Base-by-base conservation (phyloP, 2,113 vertebrate species). In the Hymenochirus boettgeri region DNA sequence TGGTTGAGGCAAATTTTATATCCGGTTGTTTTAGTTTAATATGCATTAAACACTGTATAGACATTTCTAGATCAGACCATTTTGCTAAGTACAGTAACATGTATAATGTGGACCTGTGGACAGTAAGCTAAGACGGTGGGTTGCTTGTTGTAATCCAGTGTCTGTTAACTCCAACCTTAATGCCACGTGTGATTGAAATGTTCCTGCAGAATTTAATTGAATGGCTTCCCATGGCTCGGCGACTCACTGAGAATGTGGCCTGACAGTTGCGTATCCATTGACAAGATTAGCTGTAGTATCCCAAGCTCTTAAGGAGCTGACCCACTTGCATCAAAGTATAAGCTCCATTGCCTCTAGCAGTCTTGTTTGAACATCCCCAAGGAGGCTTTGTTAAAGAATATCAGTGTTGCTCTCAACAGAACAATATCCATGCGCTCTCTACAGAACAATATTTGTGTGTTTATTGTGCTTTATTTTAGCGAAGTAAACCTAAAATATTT, bases 261-360 rank as follows among this genome's bases (percentile, higher is more conserved):
- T 69, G 65, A 69, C 57, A 60, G 59, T 45, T 60, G 15, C 7
- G 47, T 39, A 69, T 69, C 56, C 33, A 46, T 27, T 23, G 52
- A 42, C 65, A 69, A 48, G 52, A 53, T 60, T 69, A 60, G 33
- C 47, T 37, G 65, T 45, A 53, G 33, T 60, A 60, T 52, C 13
- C 46, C 46, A 24, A n/a, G 33, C 33, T 42, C 46, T 59, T 37
- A 22, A 52, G 17, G 18, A 45, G 33, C 31, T 69, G 65, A 69
- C 65, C 65, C 65, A 69, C 56, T 69, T 69, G 65, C 65, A 60
- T 60, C 57, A 69, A 69, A 69, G 65, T 25, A 53, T 57, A 60
- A 60, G 56, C 55, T 52, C 45, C 19, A 45, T 60, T 42, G 33
- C 65, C 65, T 69, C 47, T 12, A 25, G 65, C 65, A 57, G 37